Percentiles rank a stretch among this genome's conserved stretches.
Evolutionary conservation across 2,797 vertebrate genomes (phyloP).

Genomic region (Premnoplex brunnescens): DNA sequence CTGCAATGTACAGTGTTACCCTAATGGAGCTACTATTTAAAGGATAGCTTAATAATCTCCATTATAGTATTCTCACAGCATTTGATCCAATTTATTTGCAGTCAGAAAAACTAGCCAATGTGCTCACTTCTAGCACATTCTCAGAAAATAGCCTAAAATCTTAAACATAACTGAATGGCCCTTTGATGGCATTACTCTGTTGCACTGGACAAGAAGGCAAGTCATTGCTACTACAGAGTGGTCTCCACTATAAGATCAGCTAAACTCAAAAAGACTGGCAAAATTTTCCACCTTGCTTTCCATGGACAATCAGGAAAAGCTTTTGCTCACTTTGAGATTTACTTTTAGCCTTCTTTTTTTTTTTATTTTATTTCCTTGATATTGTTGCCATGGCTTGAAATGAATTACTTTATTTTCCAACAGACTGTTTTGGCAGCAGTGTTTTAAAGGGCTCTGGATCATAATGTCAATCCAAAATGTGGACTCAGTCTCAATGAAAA

Average conservation of each 20-base stretch:
- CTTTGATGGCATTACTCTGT: rapidly evolving
- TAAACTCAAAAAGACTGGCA: not conserved
- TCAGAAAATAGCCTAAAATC: not conserved
- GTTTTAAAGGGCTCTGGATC: not conserved
- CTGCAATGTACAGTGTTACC: not conserved
- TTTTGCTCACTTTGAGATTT: not conserved
- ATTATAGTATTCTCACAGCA: not conserved
- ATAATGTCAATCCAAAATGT: not conserved
- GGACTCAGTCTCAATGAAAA: not conserved
- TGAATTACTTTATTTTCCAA: not conserved
- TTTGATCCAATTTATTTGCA: not conserved
- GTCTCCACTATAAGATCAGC: not conserved
- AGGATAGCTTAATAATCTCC: not conserved
- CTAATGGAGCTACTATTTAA: not conserved
- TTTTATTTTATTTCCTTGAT: not conserved
- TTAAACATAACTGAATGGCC: not conserved
- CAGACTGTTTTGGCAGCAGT: not conserved
- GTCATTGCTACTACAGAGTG: not conserved
- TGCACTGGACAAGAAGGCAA: not conserved
- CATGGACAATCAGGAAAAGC: not conserved
- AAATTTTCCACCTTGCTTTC: not conserved
- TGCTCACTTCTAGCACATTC: not conserved
- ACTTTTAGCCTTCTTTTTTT: not conserved
- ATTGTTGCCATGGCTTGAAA: not conserved
- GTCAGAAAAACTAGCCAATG: not conserved